Percentiles rank a stretch among this genome's conserved stretches.
phyloP scores from a whole-genome alignment of 1,140 invertebrate species.

The Oryzaephilus surinamensis region DNA sequence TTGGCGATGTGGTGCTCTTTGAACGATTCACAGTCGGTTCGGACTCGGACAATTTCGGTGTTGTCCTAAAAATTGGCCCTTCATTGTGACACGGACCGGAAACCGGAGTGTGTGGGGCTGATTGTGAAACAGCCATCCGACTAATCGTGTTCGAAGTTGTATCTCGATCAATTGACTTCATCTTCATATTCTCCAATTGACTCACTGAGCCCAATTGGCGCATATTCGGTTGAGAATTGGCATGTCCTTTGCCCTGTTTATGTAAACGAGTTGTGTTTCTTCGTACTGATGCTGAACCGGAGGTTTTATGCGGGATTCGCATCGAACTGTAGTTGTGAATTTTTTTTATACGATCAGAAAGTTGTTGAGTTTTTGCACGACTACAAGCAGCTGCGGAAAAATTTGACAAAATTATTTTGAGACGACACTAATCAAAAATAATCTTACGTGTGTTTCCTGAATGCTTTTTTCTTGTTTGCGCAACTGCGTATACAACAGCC shows the following conservation, averaged over 20 bases:
- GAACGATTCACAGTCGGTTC: slow-evolving; percentile 30
- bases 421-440: not conserved
- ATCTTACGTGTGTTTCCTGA: slow-evolving; percentile 40
- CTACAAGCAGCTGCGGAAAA: slow-evolving; percentile 28
- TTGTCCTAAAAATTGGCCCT: slow-evolving; percentile 19
- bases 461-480: slow-evolving; percentile 53
- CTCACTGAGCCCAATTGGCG: slow-evolving; percentile 29
- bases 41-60: slow-evolving; percentile 28
- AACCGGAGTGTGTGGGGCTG: slow-evolving; percentile 35
- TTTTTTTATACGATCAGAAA: slow-evolving; percentile 31
- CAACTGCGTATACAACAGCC: slow-evolving; percentile 80
- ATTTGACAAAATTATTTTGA: slow-evolving; percentile 1
- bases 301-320: slow-evolving; percentile 36
- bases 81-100: slow-evolving; percentile 22
- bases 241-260: slow-evolving; percentile 32
- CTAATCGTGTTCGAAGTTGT: slow-evolving; percentile 21
- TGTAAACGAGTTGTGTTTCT: slow-evolving; percentile 44
- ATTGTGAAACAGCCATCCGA: slow-evolving; percentile 30
- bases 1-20: slow-evolving; percentile 12
- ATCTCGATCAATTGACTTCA: slow-evolving; percentile 27
- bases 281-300: slow-evolving; percentile 37
- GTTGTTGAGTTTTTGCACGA: slow-evolving; percentile 36
- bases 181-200: slow-evolving; percentile 27
- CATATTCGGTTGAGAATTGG: slow-evolving; percentile 35
- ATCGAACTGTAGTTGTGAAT: slow-evolving; percentile 44